Conservation (phyloP, 2,113 vertebrate genomes). For the Heterochromis multidens region DNA sequence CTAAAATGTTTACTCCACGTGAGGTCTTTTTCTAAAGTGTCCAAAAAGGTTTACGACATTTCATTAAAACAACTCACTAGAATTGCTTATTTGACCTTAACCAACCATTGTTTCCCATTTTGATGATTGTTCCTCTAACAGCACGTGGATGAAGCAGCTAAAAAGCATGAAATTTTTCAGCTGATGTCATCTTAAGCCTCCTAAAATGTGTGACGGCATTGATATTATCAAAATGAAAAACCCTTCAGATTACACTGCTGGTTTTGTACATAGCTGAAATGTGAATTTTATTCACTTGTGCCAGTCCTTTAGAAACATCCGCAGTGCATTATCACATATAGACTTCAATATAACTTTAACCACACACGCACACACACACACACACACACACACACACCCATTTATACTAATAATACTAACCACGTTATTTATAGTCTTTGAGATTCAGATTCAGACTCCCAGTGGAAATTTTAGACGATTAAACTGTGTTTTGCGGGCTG, state of each 20-base stretch:
- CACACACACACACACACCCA: background rate
- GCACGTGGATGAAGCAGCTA: slow-evolving; percentile 23
- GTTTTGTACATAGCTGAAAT: background rate
- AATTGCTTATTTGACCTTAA: background rate
- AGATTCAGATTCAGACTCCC: background rate
- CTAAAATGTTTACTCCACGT: slow-evolving; percentile 26
- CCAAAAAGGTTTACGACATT: slow-evolving; percentile 50
- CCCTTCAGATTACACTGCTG: background rate
- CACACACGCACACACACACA: background rate
- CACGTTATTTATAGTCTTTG: background rate
- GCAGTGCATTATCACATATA: background rate
- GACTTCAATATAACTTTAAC: background rate
- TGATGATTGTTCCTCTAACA: background rate
- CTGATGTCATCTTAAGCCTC: background rate
- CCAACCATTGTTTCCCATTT: background rate
- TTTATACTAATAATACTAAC: background rate
- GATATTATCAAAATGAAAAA: background rate
- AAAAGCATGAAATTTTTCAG: background rate
- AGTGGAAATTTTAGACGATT: slow-evolving; percentile 3
- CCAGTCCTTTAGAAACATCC: background rate
- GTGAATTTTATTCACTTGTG: background rate
- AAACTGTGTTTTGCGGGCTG: slow-evolving; percentile 6
- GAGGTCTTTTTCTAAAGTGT: slow-evolving; percentile 36
- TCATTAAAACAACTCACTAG: background rate
- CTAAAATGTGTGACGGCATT: background rate